Percentiles rank a stretch among this genome's conserved stretches.
Evolutionary conservation across 2,888 invertebrate genomes (phyloP).

Genomic region (Polyploca ridens): DNA sequence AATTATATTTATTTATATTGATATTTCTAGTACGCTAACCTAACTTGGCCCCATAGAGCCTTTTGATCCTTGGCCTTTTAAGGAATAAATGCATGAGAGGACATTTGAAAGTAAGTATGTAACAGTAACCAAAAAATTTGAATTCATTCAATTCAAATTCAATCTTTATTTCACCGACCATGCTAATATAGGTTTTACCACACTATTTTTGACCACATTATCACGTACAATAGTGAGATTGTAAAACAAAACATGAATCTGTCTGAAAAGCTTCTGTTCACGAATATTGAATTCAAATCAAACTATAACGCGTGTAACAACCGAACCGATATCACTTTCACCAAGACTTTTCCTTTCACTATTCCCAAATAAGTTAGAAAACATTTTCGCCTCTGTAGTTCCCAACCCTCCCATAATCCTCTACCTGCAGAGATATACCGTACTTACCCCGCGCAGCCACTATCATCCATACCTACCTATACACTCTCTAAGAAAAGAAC

Average conservation of each 20-base stretch:
- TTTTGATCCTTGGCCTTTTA: too few relatives aligned
- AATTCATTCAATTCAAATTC: too few relatives aligned
- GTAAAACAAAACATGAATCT: background rate
- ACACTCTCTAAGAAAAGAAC: constrained; percentile 22
- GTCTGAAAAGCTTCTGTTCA: background rate
- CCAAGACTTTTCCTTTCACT: constrained; percentile 79
- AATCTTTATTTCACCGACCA: too few relatives aligned
- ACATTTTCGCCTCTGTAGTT: constrained; percentile 78
- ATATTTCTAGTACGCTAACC: too few relatives aligned
- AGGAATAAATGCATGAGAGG: too few relatives aligned
- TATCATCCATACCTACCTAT: constrained; percentile 80
- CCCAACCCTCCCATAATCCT: constrained; percentile 78
- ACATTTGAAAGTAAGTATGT: too few relatives aligned
- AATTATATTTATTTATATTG: too few relatives aligned
- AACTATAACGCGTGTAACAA: constrained; percentile 23
- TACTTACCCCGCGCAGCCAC: constrained; percentile 79
- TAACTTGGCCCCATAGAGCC: too few relatives aligned
- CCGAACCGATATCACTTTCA: constrained; percentile 72
- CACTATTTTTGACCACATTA: too few relatives aligned
- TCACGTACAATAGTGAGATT: background rate
- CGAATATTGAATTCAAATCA: background rate
- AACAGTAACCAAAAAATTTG: too few relatives aligned
- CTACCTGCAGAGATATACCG: constrained; percentile 82
- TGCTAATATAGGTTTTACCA: too few relatives aligned
- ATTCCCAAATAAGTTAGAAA: constrained; percentile 76